phyloP scores from a whole-genome alignment of 2,797 vertebrate species.

The Gallirallus australis region DNA sequence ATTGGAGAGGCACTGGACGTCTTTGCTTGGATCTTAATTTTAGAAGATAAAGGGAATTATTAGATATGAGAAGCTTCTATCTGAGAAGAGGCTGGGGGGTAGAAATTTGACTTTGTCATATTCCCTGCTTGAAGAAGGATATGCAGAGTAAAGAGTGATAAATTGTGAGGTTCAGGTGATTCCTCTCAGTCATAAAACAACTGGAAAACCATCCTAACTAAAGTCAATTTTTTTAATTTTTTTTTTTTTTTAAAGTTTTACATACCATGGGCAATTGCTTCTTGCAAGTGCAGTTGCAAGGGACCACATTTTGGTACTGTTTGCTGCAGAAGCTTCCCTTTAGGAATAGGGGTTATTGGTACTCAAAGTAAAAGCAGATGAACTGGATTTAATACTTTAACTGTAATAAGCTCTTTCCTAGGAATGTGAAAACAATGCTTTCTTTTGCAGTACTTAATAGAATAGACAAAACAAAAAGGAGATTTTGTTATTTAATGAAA shows the following conservation, averaged over 20 bases:
- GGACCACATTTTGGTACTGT: background rate
- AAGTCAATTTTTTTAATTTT: background rate
- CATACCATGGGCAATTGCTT: background rate
- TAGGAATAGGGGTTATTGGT: background rate
- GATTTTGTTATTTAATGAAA: conserved; percentile 46
- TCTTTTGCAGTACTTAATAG: conserved; percentile 35
- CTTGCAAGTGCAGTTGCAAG: background rate
- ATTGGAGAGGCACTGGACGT: background rate
- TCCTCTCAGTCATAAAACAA: background rate
- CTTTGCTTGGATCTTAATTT: background rate
- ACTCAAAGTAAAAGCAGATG: conserved; percentile 35
- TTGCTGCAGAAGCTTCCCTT: conserved; percentile 20
- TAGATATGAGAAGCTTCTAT: background rate
- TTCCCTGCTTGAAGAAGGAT: background rate
- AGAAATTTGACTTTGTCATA: background rate
- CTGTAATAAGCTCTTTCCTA: conserved; percentile 30
- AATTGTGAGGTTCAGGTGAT: background rate
- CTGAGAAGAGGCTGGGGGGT: background rate
- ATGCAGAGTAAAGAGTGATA: background rate
- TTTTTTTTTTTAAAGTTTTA: background rate
- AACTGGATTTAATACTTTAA: conserved; percentile 54
- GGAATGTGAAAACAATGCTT: conserved; percentile 47
- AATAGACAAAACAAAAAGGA: conserved; percentile 52
- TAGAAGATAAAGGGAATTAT: background rate
- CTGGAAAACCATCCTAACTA: background rate